Conservation (phyloP, 2,888 invertebrate species). For the Drosophila mercatorum region DNA sequence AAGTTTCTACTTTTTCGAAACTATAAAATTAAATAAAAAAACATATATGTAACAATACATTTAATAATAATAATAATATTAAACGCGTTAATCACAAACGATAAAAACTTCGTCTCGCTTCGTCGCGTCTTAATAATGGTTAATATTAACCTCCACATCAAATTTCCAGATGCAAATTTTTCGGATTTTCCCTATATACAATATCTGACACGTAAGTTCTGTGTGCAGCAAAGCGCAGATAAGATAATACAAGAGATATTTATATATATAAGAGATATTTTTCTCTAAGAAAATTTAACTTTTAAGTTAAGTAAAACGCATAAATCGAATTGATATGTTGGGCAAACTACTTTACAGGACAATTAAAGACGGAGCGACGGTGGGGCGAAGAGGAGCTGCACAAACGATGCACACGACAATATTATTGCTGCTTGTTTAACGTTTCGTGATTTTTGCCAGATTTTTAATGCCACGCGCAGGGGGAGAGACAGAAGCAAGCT, state of each 20-base stretch:
- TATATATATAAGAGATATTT: neutral
- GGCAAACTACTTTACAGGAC: conserved; percentile 65
- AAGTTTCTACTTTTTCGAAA: neutral
- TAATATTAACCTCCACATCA: conserved; percentile 62
- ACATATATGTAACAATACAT: neutral
- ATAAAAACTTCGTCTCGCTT: conserved; percentile 30
- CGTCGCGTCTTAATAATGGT: conserved; percentile 24
- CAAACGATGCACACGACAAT: conserved; percentile 70
- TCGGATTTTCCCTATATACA: conserved; percentile 88
- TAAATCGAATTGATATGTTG: conserved; percentile 76
- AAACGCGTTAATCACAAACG: conserved; percentile 32
- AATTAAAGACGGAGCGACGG: neutral
- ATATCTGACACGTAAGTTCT: conserved; percentile 88
- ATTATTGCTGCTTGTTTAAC: conserved; percentile 76
- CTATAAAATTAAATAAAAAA: no score
- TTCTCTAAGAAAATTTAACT: conserved; percentile 15
- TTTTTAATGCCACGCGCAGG: conserved; percentile 62
- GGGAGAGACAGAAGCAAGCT: conserved; percentile 21
- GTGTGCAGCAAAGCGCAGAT: conserved; percentile 13
- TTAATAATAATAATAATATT: neutral
- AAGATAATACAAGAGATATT: neutral
- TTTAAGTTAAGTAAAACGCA: conserved; percentile 66
- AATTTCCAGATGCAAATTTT: conserved; percentile 87
- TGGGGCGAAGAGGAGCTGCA: conserved; percentile 14
- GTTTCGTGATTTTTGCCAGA: conserved; percentile 79